Conservation (phyloP, 2,113 vertebrate species). For the Etheostoma spectabile region DNA sequence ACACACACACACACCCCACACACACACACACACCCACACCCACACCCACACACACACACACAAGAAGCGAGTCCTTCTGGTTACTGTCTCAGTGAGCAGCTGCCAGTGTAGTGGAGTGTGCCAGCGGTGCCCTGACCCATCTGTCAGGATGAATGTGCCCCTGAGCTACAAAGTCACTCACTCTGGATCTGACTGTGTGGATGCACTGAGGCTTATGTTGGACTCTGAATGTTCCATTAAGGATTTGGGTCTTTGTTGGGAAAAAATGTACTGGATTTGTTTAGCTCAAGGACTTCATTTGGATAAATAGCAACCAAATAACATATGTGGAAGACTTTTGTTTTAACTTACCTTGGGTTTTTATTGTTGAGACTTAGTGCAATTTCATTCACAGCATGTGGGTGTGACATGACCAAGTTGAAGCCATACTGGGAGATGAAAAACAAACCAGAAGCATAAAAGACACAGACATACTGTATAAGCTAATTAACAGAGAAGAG, state of each 20-base stretch:
- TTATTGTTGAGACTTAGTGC: slow-evolving; percentile 99
- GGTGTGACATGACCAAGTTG: slow-evolving; percentile 99
- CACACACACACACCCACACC: slow-evolving; percentile 22
- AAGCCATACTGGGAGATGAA: slow-evolving; percentile 91
- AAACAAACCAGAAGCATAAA: slow-evolving; percentile 64
- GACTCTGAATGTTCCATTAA: slow-evolving; percentile 12
- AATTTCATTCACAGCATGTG: slow-evolving; percentile 97
- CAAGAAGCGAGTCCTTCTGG: slow-evolving; percentile 38
- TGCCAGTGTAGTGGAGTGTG: slow-evolving; percentile 51
- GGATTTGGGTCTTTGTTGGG: slow-evolving; percentile 14
- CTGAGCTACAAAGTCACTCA: slow-evolving; percentile 55
- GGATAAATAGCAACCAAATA: neutral
- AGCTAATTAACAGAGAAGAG: slow-evolving; percentile 40
- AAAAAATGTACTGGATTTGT: neutral
- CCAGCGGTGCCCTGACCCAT: slow-evolving; percentile 56
- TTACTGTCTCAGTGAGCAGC: slow-evolving; percentile 54
- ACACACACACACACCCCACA: slow-evolving; percentile 22
- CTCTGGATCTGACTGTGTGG: slow-evolving; percentile 50
- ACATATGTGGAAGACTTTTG: neutral
- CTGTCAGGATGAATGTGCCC: slow-evolving; percentile 54
- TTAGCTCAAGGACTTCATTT: neutral
- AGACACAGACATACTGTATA: slow-evolving; percentile 41
- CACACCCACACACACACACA: slow-evolving; percentile 20
- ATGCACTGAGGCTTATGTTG: slow-evolving; percentile 35
- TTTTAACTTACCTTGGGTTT: slow-evolving; percentile 89